phyloP scores from a whole-genome alignment of 1,140 invertebrate species.

The Aphelinus certus region DNA sequence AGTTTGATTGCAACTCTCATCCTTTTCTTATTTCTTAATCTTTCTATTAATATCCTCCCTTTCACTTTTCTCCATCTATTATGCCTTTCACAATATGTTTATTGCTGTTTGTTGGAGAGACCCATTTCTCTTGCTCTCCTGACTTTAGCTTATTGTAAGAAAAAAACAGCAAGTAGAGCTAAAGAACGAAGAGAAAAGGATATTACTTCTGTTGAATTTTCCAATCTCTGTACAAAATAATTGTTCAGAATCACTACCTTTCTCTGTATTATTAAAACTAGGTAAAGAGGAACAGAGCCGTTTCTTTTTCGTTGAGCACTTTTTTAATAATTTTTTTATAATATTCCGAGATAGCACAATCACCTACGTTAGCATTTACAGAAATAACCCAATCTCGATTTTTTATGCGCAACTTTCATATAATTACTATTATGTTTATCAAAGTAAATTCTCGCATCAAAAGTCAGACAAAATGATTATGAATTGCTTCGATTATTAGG shows the following conservation, averaged over 20 bases:
- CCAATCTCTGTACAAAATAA: slow-evolving; percentile 42
- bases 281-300: slow-evolving; percentile 38
- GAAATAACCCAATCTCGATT: too few relatives aligned
- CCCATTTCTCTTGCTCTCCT: too few relatives aligned
- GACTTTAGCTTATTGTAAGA: background rate
- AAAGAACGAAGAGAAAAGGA: slow-evolving; percentile 8
- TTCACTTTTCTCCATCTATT: background rate
- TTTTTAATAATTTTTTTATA: background rate
- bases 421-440: too few relatives aligned
- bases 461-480: too few relatives aligned
- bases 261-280: slow-evolving; percentile 22
- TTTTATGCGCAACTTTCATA: too few relatives aligned
- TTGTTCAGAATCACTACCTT: slow-evolving; percentile 6
- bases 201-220: slow-evolving; percentile 39
- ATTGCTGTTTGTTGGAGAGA: slow-evolving; percentile 19
- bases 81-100: slow-evolving; percentile 32
- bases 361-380: too few relatives aligned
- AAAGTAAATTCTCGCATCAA: too few relatives aligned
- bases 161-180: background rate
- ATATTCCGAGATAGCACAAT: too few relatives aligned
- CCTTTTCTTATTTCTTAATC: slow-evolving; percentile 26
- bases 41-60: slow-evolving; percentile 1
- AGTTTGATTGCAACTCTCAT: slow-evolving; percentile 9
- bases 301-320: slow-evolving; percentile 28
- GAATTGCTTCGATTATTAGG: too few relatives aligned